Conservation (phyloP, 2,113 vertebrate species). For the Fulica atra region DNA sequence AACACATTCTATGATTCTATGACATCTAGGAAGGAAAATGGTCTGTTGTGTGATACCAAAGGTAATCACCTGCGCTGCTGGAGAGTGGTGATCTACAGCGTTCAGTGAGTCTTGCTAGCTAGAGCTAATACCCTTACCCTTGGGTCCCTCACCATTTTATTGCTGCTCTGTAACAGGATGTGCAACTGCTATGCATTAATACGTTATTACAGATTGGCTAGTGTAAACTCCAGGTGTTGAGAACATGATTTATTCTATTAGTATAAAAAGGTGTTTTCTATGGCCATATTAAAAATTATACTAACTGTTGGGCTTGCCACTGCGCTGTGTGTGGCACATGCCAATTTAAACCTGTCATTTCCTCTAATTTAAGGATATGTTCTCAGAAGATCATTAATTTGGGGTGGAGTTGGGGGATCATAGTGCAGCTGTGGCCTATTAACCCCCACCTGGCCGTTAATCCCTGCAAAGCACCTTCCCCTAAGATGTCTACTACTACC, state of each 20-base stretch:
- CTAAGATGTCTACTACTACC: not conserved
- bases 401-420: constrained; percentile 1
- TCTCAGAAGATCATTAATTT: constrained; percentile 55
- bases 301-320: constrained; percentile 44
- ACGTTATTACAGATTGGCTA: constrained; percentile 37
- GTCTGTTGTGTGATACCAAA: not conserved
- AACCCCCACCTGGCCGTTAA: constrained; percentile 27
- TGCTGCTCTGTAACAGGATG: constrained; percentile 52
- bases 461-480: constrained; percentile 4
- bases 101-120: not conserved
- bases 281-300: constrained; percentile 44
- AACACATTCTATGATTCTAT: too few relatives aligned
- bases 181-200: constrained; percentile 64
- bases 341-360: constrained; percentile 62
- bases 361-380: constrained; percentile 53
- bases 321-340: constrained; percentile 52
- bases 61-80: not conserved
- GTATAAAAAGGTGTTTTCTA: constrained; percentile 62
- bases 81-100: not conserved
- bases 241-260: constrained; percentile 65
- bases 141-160: constrained; percentile 45
- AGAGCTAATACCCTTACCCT: constrained; percentile 5
- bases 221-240: constrained; percentile 67
- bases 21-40: not conserved
- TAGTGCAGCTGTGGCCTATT: constrained; percentile 42